phyloP scores from a whole-genome alignment of 2,888 invertebrate species.

The Carpatolechia fugitivella region DNA sequence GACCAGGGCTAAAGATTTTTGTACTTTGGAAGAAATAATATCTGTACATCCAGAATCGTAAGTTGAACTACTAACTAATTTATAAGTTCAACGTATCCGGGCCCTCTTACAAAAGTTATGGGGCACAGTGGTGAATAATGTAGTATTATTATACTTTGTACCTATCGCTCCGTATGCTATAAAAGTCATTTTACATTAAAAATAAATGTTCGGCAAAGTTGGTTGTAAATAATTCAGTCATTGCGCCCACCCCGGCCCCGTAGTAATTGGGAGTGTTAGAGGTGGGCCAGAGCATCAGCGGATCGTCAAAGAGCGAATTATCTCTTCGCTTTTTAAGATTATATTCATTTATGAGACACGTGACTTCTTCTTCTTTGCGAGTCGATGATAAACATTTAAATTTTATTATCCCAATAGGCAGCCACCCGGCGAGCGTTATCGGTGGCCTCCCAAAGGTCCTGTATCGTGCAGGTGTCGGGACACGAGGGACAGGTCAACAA shows the following conservation, averaged over 20 bases:
- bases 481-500: too few species aligned
- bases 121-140: slow-evolving; percentile 43
- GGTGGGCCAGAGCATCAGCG: slow-evolving; percentile 21
- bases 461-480: too few species aligned
- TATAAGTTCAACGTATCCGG: slow-evolving; percentile 30
- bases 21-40: too few species aligned
- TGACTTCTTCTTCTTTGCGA: too few species aligned
- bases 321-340: too few species aligned
- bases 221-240: slow-evolving; percentile 56
- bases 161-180: slow-evolving; percentile 23
- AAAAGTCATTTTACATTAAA: slow-evolving; percentile 54
- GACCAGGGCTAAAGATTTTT: too few species aligned
- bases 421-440: too few species aligned
- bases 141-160: slow-evolving; percentile 25
- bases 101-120: slow-evolving; percentile 32
- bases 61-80: slow-evolving; percentile 24
- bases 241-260: slow-evolving; percentile 34
- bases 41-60: too few species aligned
- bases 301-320: not conserved
- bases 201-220: slow-evolving; percentile 61
- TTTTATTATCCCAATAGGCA: too few species aligned
- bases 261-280: slow-evolving; percentile 40
- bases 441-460: too few species aligned
- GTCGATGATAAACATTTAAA: too few species aligned
- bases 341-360: too few species aligned